Percentiles rank a stretch among this genome's conserved stretches.
Conservation (phyloP, 2,888 invertebrate species). For the Chironomus tentans region DNA sequence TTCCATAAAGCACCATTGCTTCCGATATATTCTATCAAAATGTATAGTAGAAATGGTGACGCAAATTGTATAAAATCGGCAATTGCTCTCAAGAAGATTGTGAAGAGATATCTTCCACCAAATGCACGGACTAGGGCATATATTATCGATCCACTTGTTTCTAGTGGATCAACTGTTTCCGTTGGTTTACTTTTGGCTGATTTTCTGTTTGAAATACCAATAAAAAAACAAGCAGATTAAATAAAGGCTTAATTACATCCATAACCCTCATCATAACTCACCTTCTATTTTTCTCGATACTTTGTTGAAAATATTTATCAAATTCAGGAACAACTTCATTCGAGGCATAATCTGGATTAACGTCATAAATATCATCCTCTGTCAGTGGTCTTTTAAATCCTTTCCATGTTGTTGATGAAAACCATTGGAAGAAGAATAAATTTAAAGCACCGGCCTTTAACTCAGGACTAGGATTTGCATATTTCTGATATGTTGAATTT, state of each 20-base stretch:
- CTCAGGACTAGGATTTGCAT: conserved; percentile 30
- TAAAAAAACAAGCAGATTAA: background rate
- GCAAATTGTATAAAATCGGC: conserved; percentile 26
- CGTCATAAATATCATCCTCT: conserved; percentile 45
- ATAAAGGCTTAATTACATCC: too few species aligned
- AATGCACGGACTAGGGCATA: conserved; percentile 18
- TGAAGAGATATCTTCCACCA: conserved; percentile 22
- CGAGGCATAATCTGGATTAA: conserved; percentile 42
- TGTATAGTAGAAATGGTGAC: conserved; percentile 23
- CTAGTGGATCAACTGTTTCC: background rate
- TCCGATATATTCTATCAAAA: conserved; percentile 27
- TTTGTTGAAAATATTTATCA: conserved; percentile 39
- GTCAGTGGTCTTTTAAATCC: conserved; percentile 46
- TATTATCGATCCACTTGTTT: conserved; percentile 9
- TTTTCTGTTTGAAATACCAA: background rate
- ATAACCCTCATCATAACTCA: conserved; percentile 27
- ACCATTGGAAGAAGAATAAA: conserved; percentile 45
- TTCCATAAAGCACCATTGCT: conserved; percentile 43
- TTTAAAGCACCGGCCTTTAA: conserved; percentile 30
- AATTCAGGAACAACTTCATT: conserved; percentile 36
- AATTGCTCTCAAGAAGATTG: conserved; percentile 9
- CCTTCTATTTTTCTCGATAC: conserved; percentile 33
- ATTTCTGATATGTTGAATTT: background rate
- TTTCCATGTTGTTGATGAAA: conserved; percentile 43
- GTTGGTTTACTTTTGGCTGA: background rate